Evolutionary conservation across 2,797 vertebrate genomes (phyloP), one percentile per base, ranked within the genome.

Genomic region (Eremophila alpestris): DNA sequence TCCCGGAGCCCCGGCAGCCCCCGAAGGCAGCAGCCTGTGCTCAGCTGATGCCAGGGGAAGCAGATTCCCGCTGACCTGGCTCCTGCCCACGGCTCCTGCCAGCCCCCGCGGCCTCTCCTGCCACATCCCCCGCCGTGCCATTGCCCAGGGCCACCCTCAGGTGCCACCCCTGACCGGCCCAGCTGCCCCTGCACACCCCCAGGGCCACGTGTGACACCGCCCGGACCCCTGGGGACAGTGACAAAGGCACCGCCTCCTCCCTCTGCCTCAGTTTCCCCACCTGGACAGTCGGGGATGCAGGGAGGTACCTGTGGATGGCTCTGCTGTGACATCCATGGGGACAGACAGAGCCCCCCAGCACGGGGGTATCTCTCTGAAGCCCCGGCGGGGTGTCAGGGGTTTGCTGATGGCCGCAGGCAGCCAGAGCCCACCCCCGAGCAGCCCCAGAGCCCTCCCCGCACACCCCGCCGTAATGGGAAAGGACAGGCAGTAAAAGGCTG

Each of bases 401-500:
- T 3, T 29, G 46, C 30, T 81, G 65, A 4, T 21, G 36, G 30
- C 43, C 71, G 30, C 58, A n/a, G 58, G 58, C 43, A 73, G 18
- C 29, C 60, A 27, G 22, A 21, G 7, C 29, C 12, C 38, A 8
- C 11, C 52, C 9, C 45, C 1, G 0, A 2, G 55, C 40, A 40
- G n/a, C 30, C 43, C 8, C 4, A 52, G 20, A 40, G 17, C 79
- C 46, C 62, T 43, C 79, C 69, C 45, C 34, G 3, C 83, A 56
- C 1, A 1, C 26, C 20, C 9, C 7, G 58, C 54, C 1, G 0
- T 91, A 81, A 91, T 92, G 55, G 4, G 4, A 77, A 82, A 89
- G 89, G 90, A 93, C 80, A 83, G 88, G 77, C 89, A 84, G 76
- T 84, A 90, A 96, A 93, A 91, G 83, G 18, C 84, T 56, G 77